Conservation (phyloP, 2,797 vertebrate genomes). For the Alosa sapidissima region DNA sequence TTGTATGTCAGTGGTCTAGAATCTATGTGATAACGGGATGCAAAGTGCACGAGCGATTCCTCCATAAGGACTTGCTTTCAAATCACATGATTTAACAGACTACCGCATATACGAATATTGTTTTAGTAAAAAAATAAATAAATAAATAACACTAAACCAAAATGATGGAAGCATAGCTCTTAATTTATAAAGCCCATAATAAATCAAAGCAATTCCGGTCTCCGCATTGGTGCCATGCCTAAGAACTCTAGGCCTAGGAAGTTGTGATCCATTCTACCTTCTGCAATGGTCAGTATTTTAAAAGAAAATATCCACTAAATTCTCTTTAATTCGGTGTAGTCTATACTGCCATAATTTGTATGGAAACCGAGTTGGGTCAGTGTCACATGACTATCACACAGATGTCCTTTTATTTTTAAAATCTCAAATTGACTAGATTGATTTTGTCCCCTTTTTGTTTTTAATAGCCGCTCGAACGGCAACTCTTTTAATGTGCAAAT, state of each 20-base stretch:
- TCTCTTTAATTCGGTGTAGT: not conserved
- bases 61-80: not conserved
- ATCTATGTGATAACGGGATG: not conserved
- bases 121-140: not conserved
- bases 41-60: not conserved
- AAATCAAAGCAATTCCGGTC: not conserved
- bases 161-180: not conserved
- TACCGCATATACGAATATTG: not conserved
- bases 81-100: not conserved
- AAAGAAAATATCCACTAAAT: conserved; percentile 10
- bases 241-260: not conserved
- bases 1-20: not conserved
- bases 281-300: not conserved
- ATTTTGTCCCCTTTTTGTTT: conserved; percentile 53
- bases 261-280: not conserved
- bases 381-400: conserved; percentile 50
- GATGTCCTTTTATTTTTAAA: conserved; percentile 66
- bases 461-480: conserved; percentile 50
- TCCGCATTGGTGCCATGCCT: not conserved
- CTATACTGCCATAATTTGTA: conserved; percentile 7
- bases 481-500: conserved; percentile 67
- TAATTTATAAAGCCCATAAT: not conserved
- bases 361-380: not conserved
- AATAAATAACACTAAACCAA: not conserved
- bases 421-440: conserved; percentile 56